Conservation (phyloP, 2,113 vertebrate species). For the Indicator indicator region DNA sequence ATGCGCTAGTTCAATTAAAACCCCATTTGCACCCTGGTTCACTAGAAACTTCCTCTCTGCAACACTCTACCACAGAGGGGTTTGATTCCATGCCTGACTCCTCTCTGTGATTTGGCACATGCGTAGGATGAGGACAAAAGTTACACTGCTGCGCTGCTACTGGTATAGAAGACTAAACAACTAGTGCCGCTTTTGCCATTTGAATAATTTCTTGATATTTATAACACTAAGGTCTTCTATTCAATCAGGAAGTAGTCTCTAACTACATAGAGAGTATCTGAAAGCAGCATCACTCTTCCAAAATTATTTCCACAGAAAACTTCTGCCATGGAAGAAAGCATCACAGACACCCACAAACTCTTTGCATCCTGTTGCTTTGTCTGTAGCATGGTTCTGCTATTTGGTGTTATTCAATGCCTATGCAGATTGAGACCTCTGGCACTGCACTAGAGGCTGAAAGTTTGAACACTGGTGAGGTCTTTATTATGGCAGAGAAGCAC, state of each 20-base stretch:
- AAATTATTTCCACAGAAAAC: background rate
- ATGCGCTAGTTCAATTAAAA: background rate
- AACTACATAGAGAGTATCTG: background rate
- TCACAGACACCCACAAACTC: background rate
- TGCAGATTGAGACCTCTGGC: background rate
- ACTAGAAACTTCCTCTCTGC: background rate
- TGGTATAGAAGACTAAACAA: background rate
- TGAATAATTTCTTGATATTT: background rate
- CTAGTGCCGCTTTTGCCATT: accelerated
- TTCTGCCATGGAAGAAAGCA: background rate
- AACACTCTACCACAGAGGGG: background rate
- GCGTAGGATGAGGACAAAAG: background rate
- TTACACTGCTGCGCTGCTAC: background rate
- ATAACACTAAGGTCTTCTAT: background rate
- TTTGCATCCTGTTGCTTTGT: background rate
- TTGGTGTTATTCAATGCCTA: background rate
- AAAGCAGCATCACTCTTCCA: background rate
- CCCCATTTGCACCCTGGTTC: background rate
- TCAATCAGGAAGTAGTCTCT: background rate
- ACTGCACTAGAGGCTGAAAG: background rate
- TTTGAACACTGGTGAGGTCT: background rate
- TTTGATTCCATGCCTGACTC: background rate
- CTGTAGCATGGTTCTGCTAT: background rate
- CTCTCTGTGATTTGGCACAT: background rate
- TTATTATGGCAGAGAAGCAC: background rate